Conservation (phyloP, 2,888 invertebrate species). For the Callinectes sapidus region DNA sequence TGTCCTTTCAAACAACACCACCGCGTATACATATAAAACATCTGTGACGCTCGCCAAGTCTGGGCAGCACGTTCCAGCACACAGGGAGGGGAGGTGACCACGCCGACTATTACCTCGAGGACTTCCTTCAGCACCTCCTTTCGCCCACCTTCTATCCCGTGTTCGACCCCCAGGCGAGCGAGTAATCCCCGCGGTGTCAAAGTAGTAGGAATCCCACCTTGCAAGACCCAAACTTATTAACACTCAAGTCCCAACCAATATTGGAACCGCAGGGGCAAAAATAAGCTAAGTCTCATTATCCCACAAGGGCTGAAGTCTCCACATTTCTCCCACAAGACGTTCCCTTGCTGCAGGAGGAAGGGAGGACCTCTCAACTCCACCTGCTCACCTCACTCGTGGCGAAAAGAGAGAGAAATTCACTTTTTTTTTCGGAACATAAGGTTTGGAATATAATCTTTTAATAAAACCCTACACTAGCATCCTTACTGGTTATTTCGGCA, state of each 20-base stretch:
- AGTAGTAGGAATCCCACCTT: slow-evolving; percentile 11
- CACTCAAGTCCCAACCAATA: slow-evolving; percentile 9
- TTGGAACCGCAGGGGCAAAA: background rate
- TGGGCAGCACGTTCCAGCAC: background rate
- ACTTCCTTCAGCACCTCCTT: background rate
- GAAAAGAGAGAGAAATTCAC: background rate
- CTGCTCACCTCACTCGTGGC: background rate
- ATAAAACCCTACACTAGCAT: background rate
- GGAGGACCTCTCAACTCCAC: background rate
- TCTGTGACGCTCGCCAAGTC: background rate
- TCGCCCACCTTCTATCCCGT: background rate
- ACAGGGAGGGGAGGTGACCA: background rate
- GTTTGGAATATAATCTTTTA: background rate
- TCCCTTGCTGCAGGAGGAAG: background rate
- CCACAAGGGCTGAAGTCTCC: background rate
- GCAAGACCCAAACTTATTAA: slow-evolving; percentile 17
- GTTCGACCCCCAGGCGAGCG: background rate
- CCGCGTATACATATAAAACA: background rate
- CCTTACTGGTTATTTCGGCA: background rate
- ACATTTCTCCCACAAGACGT: background rate
- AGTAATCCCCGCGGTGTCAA: slow-evolving; percentile 17
- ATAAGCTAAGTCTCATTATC: background rate
- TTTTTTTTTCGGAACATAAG: background rate
- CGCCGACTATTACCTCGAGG: background rate
- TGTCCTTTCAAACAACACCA: background rate